Percentiles rank a stretch among this genome's conserved stretches.
Conservation (phyloP, 1,140 invertebrate genomes). For the Scylla paramamosain region DNA sequence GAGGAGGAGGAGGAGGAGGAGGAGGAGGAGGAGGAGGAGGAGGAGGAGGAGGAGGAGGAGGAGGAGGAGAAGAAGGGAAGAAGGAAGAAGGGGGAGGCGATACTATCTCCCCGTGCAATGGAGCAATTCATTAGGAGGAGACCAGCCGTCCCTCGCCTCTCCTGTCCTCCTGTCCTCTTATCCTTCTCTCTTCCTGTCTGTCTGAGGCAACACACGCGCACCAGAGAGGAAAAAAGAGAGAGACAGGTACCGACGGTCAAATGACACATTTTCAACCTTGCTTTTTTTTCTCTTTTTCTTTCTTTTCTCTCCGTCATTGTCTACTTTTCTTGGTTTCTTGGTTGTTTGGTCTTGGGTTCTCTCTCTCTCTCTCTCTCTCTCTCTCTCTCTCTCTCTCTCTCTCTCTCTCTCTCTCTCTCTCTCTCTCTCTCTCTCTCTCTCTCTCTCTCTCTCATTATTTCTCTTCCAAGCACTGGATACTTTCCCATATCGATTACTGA, state of each 20-base stretch:
- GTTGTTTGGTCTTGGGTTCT: neutral
- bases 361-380: neutral
- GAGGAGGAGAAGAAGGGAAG: too few species aligned
- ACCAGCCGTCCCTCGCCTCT: constrained; percentile 14
- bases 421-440: too few species aligned
- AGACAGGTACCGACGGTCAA: neutral
- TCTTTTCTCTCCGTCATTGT: neutral
- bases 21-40: neutral
- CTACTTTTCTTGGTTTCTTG: neutral
- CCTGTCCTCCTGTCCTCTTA: neutral
- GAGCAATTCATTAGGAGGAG: constrained; percentile 67
- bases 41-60: neutral
- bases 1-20: neutral
- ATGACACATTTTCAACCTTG: neutral
- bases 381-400: neutral
- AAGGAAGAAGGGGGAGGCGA: neutral
- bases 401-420: too few species aligned
- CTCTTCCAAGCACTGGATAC: too few species aligned
- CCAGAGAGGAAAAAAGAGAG: neutral
- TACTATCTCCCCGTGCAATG: constrained; percentile 61
- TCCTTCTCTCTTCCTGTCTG: neutral
- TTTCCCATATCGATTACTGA: too few species aligned
- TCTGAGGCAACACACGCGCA: neutral
- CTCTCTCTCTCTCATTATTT: too few species aligned
- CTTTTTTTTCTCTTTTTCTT: neutral